Conservation (phyloP, 2,888 invertebrate species). For the Acleris laterana region DNA sequence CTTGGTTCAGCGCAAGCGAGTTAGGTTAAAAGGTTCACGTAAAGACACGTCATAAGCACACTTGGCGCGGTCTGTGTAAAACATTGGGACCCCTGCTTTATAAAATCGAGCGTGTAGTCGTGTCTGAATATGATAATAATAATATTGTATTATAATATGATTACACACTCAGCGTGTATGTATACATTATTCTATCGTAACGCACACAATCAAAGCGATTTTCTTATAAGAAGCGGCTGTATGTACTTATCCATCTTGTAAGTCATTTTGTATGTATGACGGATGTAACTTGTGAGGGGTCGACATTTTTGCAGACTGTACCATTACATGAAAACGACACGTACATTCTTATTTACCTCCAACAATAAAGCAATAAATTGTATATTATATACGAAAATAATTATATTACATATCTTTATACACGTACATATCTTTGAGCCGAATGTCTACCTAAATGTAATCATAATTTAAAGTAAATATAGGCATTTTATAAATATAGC, state of each 20-base stretch:
- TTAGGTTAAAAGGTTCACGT: no score
- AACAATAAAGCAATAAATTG: slow-evolving; percentile 36
- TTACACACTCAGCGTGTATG: background rate
- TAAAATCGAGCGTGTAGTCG: no score
- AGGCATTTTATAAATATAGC: slow-evolving; percentile 38
- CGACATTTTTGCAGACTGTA: slow-evolving; percentile 32
- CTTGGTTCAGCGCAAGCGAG: no score
- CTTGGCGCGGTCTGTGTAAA: no score
- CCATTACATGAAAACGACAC: slow-evolving; percentile 34
- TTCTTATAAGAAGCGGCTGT: slow-evolving; percentile 15
- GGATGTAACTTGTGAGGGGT: slow-evolving; percentile 22
- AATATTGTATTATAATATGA: background rate
- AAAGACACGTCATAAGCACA: no score
- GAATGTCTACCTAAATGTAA: slow-evolving; percentile 36
- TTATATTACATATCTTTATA: slow-evolving; percentile 37
- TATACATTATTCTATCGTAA: background rate
- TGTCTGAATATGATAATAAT: no score
- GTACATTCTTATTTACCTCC: slow-evolving; percentile 36
- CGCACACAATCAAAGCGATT: slow-evolving; percentile 3
- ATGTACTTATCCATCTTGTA: slow-evolving; percentile 4
- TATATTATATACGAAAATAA: slow-evolving; percentile 35
- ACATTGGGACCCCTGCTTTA: no score
- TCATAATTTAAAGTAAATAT: slow-evolving; percentile 33
- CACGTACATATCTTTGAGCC: slow-evolving; percentile 37
- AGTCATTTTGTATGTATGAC: slow-evolving; percentile 11